phyloP scores from a whole-genome alignment of 2,113 vertebrate species.

The Aix galericulata region DNA sequence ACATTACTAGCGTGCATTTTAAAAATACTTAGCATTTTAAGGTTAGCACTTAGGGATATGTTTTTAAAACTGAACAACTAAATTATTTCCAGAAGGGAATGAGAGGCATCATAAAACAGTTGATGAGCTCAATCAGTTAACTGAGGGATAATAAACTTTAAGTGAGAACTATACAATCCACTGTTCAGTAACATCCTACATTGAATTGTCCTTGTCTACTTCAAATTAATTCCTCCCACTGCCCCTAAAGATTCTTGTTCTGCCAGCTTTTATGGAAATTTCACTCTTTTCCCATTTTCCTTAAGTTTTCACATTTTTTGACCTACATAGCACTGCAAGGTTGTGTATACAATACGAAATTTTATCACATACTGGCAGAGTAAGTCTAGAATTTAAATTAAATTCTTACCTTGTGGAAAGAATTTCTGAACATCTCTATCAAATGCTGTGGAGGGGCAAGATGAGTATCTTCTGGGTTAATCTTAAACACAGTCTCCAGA shows the following conservation, averaged over 20 bases:
- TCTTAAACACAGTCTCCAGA: conserved; percentile 96
- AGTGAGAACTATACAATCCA: background rate
- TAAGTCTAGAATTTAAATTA: conserved; percentile 13
- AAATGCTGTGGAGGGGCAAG: conserved; percentile 89
- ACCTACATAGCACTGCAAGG: background rate
- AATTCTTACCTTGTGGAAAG: conserved; percentile 87
- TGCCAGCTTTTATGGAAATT: background rate
- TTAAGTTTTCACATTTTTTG: background rate
- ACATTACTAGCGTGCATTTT: background rate
- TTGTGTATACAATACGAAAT: background rate
- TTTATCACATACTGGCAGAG: background rate
- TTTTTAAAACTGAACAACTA: background rate
- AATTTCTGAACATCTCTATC: conserved; percentile 91
- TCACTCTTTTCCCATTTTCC: background rate
- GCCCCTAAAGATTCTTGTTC: background rate
- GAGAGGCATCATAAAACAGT: background rate
- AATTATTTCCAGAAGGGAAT: background rate
- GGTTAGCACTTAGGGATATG: no score
- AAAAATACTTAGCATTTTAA: background rate
- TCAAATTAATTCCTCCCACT: conserved; percentile 22
- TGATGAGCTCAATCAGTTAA: background rate
- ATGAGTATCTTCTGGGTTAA: conserved; percentile 89
- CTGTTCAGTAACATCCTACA: background rate
- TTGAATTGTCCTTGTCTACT: background rate
- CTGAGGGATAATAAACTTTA: background rate